Conservation (phyloP, 2,888 invertebrate species). For the Branchinecta sandiegonensis region DNA sequence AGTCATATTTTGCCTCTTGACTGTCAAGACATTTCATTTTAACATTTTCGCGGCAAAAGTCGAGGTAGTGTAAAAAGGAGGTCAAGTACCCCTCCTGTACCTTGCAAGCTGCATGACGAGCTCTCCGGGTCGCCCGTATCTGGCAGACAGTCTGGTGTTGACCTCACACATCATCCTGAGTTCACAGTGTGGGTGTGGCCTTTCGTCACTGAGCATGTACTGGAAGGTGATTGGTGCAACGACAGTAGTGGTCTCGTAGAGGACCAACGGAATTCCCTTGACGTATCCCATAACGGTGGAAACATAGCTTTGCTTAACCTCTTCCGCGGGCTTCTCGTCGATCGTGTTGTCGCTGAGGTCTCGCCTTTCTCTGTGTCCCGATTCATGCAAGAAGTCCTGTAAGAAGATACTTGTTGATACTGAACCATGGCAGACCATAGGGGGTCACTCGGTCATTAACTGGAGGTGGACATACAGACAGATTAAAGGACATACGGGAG, state of each 20-base stretch:
- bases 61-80: no score
- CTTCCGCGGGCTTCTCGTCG: neutral
- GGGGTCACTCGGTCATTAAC: no score
- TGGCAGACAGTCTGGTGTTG: constrained; percentile 20
- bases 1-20: no score
- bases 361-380: neutral
- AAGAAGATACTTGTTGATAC: no score
- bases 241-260: constrained; percentile 23
- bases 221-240: constrained; percentile 23
- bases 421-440: no score
- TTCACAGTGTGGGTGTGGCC: constrained; percentile 23
- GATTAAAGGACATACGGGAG: no score
- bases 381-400: no score
- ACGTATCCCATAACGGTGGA: constrained; percentile 19
- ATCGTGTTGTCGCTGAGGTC: constrained; percentile 17
- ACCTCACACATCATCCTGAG: constrained; percentile 23
- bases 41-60: no score
- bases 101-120: constrained; percentile 24
- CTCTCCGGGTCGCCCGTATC: constrained; percentile 23
- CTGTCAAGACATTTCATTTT: no score
- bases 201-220: constrained; percentile 23
- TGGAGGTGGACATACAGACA: no score
- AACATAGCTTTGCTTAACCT: constrained; percentile 13
- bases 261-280: constrained; percentile 22
- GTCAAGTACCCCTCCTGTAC: no score